Base-by-base conservation (phyloP, 2,888 invertebrate genomes). In the Entomobrya proxima region DNA sequence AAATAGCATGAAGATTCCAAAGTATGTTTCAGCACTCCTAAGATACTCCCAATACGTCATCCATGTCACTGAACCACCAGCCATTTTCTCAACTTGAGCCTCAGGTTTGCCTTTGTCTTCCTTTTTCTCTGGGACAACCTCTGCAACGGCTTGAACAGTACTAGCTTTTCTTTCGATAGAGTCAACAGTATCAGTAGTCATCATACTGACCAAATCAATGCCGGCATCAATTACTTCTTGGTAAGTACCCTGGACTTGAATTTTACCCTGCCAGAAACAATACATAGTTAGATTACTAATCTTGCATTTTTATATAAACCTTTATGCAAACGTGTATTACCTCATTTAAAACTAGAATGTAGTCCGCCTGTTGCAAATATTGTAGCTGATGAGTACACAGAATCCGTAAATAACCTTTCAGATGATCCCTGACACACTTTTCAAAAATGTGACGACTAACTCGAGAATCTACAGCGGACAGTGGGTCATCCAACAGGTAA, bases 381-480 rank as follows among this genome's bases (percentile, higher is more conserved):
- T 93, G 93, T 18, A 92, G 90, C 89, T 93, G 93, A 90, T 93
- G 93, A 6, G 93, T 93, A 50, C 96, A 95, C 78, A 97, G 92
- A 67, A 97, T 93, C 0, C 95, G 94, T 6, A 95, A 95, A 91
- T 95, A 95, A 15, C 93, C 93, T 55, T 93, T 93, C 80, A 97
- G 91, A 89, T 94, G 94, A 93, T 89, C 95, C 87, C 91, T 92
- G 81, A 96, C 94, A 80, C 95, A 96, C 91, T 95, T 94, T 74
- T 98, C 96, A 92, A 98, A 98, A 89, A 98, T 93, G 92, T 97
- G 96, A 3, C 96, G 94, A 0, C 97, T 97, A 0, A 98, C 98
- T 91, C 96, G 96, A 0, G 97, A 94, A 92, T 98, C 98, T 0
- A 93, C 81, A 2, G 84, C 84, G 0, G 44, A 30, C 0, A 84